phyloP scores from a whole-genome alignment of 2,888 invertebrate genomes.

The Tortricodes alternella region DNA sequence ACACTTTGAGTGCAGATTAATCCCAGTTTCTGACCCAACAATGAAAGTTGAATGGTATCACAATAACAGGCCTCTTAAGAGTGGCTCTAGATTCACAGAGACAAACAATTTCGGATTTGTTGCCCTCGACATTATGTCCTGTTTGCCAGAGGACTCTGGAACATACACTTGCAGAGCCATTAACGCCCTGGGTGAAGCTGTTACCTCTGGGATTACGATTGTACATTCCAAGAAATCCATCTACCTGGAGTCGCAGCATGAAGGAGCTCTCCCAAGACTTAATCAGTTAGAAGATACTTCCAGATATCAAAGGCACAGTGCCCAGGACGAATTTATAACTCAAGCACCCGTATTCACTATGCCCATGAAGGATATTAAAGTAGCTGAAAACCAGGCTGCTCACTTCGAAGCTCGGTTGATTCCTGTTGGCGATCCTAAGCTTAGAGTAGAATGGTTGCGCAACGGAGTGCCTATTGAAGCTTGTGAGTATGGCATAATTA shows the following conservation, averaged over 20 bases:
- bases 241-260: slow-evolving; percentile 93
- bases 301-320: slow-evolving; percentile 87
- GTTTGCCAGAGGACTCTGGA: slow-evolving; percentile 97
- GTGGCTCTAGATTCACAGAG: slow-evolving; percentile 97
- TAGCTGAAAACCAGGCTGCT: slow-evolving; percentile 95
- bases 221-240: slow-evolving; percentile 94
- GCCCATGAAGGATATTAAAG: slow-evolving; percentile 92
- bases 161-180: slow-evolving; percentile 96
- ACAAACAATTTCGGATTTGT: slow-evolving; percentile 99
- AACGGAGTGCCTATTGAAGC: slow-evolving; percentile 96
- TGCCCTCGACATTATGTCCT: slow-evolving; percentile 97
- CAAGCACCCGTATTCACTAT: slow-evolving; percentile 97
- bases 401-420: slow-evolving; percentile 97
- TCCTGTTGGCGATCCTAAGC: slow-evolving; percentile 95
- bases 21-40: slow-evolving; percentile 96
- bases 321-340: slow-evolving; percentile 89
- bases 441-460: slow-evolving; percentile 96
- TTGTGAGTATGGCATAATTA: slow-evolving; percentile 80
- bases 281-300: slow-evolving; percentile 91
- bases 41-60: slow-evolving; percentile 98
- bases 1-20: slow-evolving; percentile 96
- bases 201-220: slow-evolving; percentile 93
- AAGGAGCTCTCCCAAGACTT: slow-evolving; percentile 90
- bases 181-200: slow-evolving; percentile 95
- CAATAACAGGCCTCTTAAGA: slow-evolving; percentile 94